phyloP scores from a whole-genome alignment of 2,113 vertebrate genomes.

The Platysternon megacephalum region DNA sequence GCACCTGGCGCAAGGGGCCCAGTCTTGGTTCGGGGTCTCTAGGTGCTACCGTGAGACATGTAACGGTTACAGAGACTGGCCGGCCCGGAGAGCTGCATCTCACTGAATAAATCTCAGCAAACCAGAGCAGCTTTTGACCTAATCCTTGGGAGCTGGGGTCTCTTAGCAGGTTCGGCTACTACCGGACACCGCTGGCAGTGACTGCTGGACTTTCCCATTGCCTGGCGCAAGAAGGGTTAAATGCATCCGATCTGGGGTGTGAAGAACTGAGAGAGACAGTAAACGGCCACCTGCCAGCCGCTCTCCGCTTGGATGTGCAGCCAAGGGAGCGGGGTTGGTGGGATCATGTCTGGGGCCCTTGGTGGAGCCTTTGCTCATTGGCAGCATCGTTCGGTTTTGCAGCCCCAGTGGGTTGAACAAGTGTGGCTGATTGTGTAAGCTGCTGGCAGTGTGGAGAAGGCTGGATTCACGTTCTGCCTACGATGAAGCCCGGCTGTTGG shows the following conservation, averaged over 20 bases:
- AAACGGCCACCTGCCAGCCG: neutral
- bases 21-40: neutral
- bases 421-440: neutral
- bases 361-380: neutral
- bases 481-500: neutral
- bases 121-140: neutral
- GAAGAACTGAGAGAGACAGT: neutral
- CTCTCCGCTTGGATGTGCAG: neutral
- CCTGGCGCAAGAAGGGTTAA: neutral
- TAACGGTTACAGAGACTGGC: neutral
- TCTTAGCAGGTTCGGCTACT: neutral
- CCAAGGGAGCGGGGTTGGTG: neutral
- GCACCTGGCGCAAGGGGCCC: neutral
- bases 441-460: neutral
- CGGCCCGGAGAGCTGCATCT: neutral
- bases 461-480: neutral
- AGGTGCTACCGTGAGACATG: neutral
- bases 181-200: too few relatives aligned
- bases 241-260: too few relatives aligned
- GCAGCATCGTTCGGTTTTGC: neutral
- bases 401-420: neutral
- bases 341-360: neutral
- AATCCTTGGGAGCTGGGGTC: neutral
- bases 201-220: neutral
- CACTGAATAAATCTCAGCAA: neutral